These are phyloP conservation scores for Tyria jacobaeae DNA, from an alignment of 2,888 invertebrate species.

Conservation along the genomic window DNA sequence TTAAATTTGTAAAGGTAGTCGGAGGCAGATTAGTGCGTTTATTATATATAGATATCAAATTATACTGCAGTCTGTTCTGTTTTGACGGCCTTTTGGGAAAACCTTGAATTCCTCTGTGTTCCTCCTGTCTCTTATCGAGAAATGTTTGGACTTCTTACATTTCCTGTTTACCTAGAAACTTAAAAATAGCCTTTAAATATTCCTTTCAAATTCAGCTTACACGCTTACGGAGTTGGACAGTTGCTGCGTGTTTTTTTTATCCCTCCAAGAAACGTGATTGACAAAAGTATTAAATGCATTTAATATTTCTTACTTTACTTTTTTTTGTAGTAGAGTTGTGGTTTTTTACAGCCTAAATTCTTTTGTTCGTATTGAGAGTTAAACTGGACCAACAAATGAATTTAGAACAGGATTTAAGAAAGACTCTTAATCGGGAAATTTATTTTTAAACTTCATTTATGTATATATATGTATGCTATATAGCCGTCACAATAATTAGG, in stretches of 20 bases:
- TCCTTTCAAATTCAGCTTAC: slow-evolving; percentile 43
- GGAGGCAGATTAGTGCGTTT: slow-evolving; percentile 5
- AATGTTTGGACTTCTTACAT: slow-evolving; percentile 38
- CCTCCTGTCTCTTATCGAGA: slow-evolving; percentile 39
- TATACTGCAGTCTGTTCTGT: slow-evolving; percentile 14
- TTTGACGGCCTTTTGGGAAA: slow-evolving; percentile 30
- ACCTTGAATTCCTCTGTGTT: slow-evolving; percentile 43
- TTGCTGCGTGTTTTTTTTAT: background rate
- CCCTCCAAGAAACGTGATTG: background rate
- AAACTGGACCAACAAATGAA: too few relatives aligned
- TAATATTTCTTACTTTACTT: too few relatives aligned
- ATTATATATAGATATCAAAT: slow-evolving; percentile 4
- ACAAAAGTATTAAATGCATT: too few relatives aligned
- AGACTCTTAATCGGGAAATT: too few relatives aligned
- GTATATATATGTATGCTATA: too few relatives aligned
- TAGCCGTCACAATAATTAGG: background rate
- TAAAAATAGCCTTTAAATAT: slow-evolving; percentile 43
- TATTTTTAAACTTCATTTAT: too few relatives aligned
- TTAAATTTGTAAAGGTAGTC: slow-evolving; percentile 1
- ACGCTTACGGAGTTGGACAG: background rate
- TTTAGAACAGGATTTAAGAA: too few relatives aligned
- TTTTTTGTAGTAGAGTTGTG: too few relatives aligned
- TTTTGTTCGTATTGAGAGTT: too few relatives aligned
- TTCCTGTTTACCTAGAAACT: slow-evolving; percentile 52
- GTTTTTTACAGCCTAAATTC: too few relatives aligned